Base-by-base conservation (phyloP, 2,888 invertebrate species). In the Lepidonotus clava region DNA sequence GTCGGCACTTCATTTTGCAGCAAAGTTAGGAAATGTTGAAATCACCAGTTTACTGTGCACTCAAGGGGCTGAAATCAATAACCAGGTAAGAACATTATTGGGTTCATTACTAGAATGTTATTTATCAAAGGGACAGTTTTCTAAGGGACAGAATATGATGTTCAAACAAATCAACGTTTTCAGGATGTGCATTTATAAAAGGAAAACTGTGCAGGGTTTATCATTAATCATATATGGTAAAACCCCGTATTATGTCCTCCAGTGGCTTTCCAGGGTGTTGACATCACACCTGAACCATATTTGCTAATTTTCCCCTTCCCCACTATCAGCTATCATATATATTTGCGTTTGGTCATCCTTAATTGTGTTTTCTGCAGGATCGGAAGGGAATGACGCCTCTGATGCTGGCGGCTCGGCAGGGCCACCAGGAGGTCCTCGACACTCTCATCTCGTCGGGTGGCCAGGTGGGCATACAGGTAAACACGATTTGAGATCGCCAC, bases 1-100 rank as follows among this genome's bases (percentile, higher is more conserved):
- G 66, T 83, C 83, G n/a, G 84, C 87, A 11, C 46, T 87, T 0
- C 86, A 86, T 41, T 84, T 84, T 61, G 87, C 86, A 4, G 84
- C 86, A 32, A 84, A 84, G 32, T 18, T 40, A 14, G 83, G 66
- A 0, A 28, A 61, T 41, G n/a, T 53, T 0, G 36, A 61, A 1
- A 61, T 36, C 28, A 53, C 80, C 28, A 46, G 53, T n/a, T 8
- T 80, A 24, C 51, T 53, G 4, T 46, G 28, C 24, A 36, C 46
- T 46, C 18, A 8, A 11, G 46, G 18, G 18, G 18, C 46, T 46
- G 8, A 46, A 46, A 46, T 11, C 46, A 8, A 46, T 46, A 8
- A 46, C 46, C 46, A 46, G 46, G 46, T 46, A 11, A 8, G 46
- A 18, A 11, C 18, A 46, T 46, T 18, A 46, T 46, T 8, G 18